Percentiles rank a stretch among this genome's conserved stretches.
Evolutionary conservation across 2,797 vertebrate species (phyloP).

Genomic region (Hippoglossus hippoglossus): DNA sequence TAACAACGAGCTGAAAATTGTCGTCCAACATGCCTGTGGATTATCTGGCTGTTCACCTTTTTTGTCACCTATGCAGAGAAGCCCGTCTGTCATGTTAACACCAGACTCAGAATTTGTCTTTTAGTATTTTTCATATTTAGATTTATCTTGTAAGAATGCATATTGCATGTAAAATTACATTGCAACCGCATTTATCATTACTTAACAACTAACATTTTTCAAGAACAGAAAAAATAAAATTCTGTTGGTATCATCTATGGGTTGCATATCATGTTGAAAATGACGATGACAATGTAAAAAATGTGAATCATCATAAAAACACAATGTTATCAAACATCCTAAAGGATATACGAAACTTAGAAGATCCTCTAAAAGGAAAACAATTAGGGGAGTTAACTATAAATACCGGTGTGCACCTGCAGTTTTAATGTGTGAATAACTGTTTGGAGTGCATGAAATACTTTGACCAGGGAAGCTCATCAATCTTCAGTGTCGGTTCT

Average conservation of each 20-base stretch:
- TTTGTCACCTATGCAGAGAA: conserved; percentile 67
- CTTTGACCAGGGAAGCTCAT: conserved; percentile 9
- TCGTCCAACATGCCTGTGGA: conserved; percentile 62
- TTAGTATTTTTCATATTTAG: neutral
- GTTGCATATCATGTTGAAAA: neutral
- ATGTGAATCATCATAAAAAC: too few species aligned
- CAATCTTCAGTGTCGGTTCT: conserved; percentile 16
- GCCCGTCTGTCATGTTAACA: conserved; percentile 53
- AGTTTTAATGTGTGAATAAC: conserved; percentile 24
- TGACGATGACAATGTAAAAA: too few species aligned
- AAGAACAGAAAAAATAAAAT: neutral
- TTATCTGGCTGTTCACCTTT: conserved; percentile 61
- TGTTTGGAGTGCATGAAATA: conserved; percentile 11
- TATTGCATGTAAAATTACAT: neutral
- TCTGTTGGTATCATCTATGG: neutral
- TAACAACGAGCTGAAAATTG: conserved; percentile 33
- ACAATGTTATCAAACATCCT: too few species aligned
- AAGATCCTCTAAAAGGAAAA: neutral
- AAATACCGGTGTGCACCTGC: conserved; percentile 26
- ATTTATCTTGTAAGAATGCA: neutral
- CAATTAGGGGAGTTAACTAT: neutral
- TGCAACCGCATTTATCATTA: neutral
- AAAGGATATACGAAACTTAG: too few species aligned
- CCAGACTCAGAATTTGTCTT: neutral
- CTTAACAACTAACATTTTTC: neutral